These are phyloP conservation scores for Lucilia sericata DNA, from an alignment of 1,140 invertebrate species.

Conservation along the genomic window DNA sequence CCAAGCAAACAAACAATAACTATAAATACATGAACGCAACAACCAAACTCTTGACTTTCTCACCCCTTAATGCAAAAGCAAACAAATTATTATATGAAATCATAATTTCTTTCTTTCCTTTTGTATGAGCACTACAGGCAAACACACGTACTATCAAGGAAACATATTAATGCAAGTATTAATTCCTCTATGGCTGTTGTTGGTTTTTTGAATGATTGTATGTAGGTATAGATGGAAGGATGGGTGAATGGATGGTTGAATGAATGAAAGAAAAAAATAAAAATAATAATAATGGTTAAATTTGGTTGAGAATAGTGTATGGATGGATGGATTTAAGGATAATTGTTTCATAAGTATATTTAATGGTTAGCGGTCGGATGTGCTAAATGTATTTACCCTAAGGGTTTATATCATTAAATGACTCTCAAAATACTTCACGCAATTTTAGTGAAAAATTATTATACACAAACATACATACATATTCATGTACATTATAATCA, in stretches of 20 bases:
- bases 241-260: neutral
- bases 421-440: conserved; percentile 10
- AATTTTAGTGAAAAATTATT: conserved; percentile 17
- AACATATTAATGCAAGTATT: neutral
- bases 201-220: neutral
- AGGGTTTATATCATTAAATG: conserved; percentile 16
- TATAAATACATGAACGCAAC: neutral
- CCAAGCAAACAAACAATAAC: neutral
- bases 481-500: neutral
- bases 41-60: conserved; percentile 60
- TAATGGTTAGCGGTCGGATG: conserved; percentile 21
- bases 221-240: neutral
- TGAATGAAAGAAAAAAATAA: conserved; percentile 8
- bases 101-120: neutral
- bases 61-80: conserved; percentile 49
- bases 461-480: neutral
- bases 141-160: neutral
- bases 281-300: neutral
- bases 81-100: conserved; percentile 34
- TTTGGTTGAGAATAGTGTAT: conserved; percentile 18
- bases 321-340: conserved; percentile 26
- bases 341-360: conserved; percentile 25
- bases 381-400: conserved; percentile 4
- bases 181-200: neutral
- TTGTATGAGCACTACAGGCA: neutral